These are phyloP conservation scores for Achlya flavicornis DNA, from an alignment of 2,888 invertebrate genomes.

Conservation along the genomic window DNA sequence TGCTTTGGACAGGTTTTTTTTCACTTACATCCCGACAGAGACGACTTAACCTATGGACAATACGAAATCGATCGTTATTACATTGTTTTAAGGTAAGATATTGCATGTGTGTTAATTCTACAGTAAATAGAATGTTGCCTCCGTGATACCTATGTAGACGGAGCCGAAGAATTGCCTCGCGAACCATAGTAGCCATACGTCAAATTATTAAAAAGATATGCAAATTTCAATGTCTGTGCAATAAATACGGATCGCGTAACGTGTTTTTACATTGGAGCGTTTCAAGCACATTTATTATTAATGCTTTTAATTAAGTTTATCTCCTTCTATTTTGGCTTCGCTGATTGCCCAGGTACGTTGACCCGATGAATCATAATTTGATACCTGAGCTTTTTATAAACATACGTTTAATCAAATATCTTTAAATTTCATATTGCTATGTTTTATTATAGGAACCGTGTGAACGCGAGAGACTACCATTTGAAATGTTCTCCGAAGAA, in stretches of 20 bases:
- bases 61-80: conserved; percentile 30
- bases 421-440: conserved; percentile 32
- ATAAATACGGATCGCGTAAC: conserved; percentile 60
- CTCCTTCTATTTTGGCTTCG: conserved; percentile 71
- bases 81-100: conserved; percentile 38
- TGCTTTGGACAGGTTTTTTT: conserved; percentile 72
- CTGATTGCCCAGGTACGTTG: conserved; percentile 58
- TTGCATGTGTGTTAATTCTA: conserved; percentile 27
- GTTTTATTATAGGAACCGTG: conserved; percentile 48
- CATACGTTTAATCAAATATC: conserved; percentile 16
- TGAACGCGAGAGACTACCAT: conserved; percentile 58
- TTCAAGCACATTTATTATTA: conserved; percentile 73
- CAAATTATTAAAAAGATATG: conserved; percentile 75
- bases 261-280: conserved; percentile 63
- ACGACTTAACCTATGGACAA: conserved; percentile 25
- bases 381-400: conserved; percentile 35
- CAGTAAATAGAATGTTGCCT: conserved; percentile 17
- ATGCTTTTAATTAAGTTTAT: conserved; percentile 78
- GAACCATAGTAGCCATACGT: conserved; percentile 41
- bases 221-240: conserved; percentile 64
- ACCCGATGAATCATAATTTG: conserved; percentile 58
- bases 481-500: conserved; percentile 63
- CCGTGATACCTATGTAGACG: conserved; percentile 42
- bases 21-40: conserved; percentile 53
- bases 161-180: conserved; percentile 43